Evolutionary conservation across 2,797 vertebrate species (phyloP), one percentile per base, ranked within the genome.

Genomic region (Brachymystax lenok): DNA sequence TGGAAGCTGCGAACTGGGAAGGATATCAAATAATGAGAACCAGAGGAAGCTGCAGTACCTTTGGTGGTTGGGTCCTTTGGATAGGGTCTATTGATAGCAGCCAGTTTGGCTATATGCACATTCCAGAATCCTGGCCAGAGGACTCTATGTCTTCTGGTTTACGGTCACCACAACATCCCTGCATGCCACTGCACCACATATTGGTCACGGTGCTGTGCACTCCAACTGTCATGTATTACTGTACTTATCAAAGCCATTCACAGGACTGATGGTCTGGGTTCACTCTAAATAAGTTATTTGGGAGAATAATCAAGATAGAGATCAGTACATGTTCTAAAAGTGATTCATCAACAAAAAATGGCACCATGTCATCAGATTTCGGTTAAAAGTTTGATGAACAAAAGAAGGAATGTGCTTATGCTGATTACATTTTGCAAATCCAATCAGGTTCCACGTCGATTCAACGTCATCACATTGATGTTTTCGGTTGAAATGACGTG

Each of bases 21-120:
- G 52, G 84, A 85, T 74, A 79, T 87, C 83, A 83, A 14, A 61
- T 77, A 83, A 82, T 84, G 83, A 70, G 67, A 0, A 27, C 71
- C 59, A 12, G 74, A 46, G 85, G 80, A 84, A 85, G 84, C n/a
- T 63, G 5, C 59, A 70, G 50, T 83, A 88, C 82, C 82, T 86
- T 87, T 70, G 76, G 85, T 80, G 86, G 83, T 84, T 24, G 8
- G 10, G 24, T 82, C 40, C 59, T 74, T 68, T 86, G 88, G 86
- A 89, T 69, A 75, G 6, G 0, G 16, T 76, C 87, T 88, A 90
- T 33, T 54, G 72, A 74, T 81, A 77, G 69, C 74, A 73, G 82
- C 82, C 77, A 77, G 72, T 78, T 77, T 83, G 79, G 75, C 77
- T 80, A 28, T 69, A 80, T 73, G 35, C 73, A 79, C 78, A 61